These are phyloP conservation scores for Monodelphis domestica DNA, from an alignment of 2,797 vertebrate genomes.

Conservation along the genomic window DNA sequence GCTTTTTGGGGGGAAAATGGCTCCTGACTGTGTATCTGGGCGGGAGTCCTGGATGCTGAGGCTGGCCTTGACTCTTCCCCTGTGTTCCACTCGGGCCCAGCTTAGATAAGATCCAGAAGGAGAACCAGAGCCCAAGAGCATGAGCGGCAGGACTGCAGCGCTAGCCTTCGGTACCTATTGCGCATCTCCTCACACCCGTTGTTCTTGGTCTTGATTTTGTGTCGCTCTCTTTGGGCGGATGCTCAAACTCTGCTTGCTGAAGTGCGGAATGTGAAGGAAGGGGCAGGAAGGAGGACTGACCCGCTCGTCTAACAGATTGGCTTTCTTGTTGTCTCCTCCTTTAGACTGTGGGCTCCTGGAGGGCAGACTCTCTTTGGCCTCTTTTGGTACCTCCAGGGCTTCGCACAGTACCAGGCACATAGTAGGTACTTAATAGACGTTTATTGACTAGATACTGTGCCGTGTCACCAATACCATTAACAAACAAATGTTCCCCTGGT, in stretches of 20 bases:
- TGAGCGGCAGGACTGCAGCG: background rate
- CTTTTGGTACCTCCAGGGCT: too few relatives aligned
- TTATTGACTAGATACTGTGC: too few relatives aligned
- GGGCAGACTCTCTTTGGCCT: too few relatives aligned
- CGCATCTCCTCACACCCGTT: background rate
- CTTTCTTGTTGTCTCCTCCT: too few relatives aligned
- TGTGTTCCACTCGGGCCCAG: background rate
- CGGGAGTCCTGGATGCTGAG: background rate
- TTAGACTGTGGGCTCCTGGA: too few relatives aligned
- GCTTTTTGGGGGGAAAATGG: constrained; percentile 12
- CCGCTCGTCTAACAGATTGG: too few relatives aligned
- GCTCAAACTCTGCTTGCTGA: background rate
- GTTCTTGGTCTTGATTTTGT: background rate
- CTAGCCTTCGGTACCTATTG: background rate
- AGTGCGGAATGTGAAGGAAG: background rate
- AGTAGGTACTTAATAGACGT: too few relatives aligned
- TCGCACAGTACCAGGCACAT: too few relatives aligned
- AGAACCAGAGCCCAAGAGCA: rapidly evolving
- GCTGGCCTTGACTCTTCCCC: constrained; percentile 25
- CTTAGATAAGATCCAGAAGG: background rate
- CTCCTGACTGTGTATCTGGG: constrained; percentile 18
- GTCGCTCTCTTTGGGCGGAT: background rate
- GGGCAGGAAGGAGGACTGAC: too few relatives aligned
- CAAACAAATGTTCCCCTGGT: too few relatives aligned
- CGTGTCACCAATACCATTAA: too few relatives aligned